Percentiles rank a stretch among this genome's conserved stretches.
phyloP scores from a whole-genome alignment of 2,888 invertebrate species.

The Bunonema sp. region DNA sequence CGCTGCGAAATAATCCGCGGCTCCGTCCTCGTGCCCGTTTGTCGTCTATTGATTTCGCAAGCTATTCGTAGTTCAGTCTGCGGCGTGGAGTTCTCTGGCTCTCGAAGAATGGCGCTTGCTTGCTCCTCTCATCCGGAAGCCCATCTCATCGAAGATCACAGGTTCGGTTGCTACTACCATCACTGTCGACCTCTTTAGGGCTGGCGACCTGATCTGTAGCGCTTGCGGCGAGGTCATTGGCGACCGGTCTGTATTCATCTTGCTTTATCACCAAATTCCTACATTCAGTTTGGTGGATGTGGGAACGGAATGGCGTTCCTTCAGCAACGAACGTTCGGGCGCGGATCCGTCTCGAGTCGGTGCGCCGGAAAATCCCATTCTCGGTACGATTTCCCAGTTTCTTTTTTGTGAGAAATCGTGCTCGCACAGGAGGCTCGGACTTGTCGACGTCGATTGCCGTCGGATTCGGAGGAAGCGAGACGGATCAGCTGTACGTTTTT shows the following conservation, averaged over 20 bases:
- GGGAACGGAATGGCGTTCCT: conserved; percentile 99
- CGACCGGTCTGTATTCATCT: conserved; percentile 58
- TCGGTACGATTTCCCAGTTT: too few relatives aligned
- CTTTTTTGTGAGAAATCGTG: too few relatives aligned
- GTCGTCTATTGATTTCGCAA: too few relatives aligned
- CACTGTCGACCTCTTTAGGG: too few relatives aligned
- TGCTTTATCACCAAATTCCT: conserved; percentile 1
- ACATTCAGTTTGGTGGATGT: conserved; percentile 68
- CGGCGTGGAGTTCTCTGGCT: too few relatives aligned
- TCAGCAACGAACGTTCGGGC: conserved; percentile 75
- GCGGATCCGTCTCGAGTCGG: conserved; percentile 98
- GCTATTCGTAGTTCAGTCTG: too few relatives aligned
- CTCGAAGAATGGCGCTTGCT: conserved; percentile 29
- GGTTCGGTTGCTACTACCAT: too few relatives aligned
- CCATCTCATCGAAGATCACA: conserved; percentile 85
- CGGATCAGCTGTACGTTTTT: conserved; percentile 22
- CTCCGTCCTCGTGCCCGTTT: too few relatives aligned
- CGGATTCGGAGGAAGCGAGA: conserved; percentile 36
- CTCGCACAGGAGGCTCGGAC: too few relatives aligned
- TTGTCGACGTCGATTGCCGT: conserved; percentile 81
- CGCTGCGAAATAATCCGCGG: too few relatives aligned
- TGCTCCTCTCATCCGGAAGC: conserved; percentile 90
- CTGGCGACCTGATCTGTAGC: conserved; percentile 92
- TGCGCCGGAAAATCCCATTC: conserved; percentile 87
- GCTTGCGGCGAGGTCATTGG: conserved; percentile 95